Percentiles rank a stretch among this genome's conserved stretches.
Evolutionary conservation across 23 tunicate genomes (phyloP).

Genomic region (Halocynthia aurantium): DNA sequence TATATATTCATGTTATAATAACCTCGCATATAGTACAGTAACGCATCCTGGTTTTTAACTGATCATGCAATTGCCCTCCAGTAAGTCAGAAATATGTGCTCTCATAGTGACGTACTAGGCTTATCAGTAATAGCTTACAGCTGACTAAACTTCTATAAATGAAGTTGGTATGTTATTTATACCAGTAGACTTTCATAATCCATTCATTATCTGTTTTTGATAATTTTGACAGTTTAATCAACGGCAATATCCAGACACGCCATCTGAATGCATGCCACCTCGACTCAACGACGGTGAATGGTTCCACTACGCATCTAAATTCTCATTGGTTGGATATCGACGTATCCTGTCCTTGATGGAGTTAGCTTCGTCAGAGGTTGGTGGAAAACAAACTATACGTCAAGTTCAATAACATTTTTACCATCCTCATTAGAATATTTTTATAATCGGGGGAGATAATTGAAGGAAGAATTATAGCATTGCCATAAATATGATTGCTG

Average conservation of each 20-base stretch:
- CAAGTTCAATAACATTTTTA: not conserved
- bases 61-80: not conserved
- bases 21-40: not conserved
- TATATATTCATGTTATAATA: no score
- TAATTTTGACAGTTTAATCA: slow-evolving; percentile 6
- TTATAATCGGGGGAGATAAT: not conserved
- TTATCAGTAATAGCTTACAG: no score
- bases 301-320: not conserved
- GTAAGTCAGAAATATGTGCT: no score
- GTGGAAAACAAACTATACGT: not conserved
- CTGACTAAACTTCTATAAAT: not conserved
- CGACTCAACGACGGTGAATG: not conserved
- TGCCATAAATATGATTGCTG: not conserved
- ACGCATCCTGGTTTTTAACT: slow-evolving; percentile 1
- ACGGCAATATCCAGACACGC: not conserved
- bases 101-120: no score
- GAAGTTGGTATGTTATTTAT: not conserved
- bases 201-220: not conserved
- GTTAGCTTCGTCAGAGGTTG: not conserved
- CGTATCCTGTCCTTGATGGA: not conserved
- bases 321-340: not conserved
- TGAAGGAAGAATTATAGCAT: no score
- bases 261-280: slow-evolving; percentile 9
- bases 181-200: not conserved
- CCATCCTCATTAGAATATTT: not conserved